Conservation (phyloP, 2,113 vertebrate species). For the Apteryx owenii region DNA sequence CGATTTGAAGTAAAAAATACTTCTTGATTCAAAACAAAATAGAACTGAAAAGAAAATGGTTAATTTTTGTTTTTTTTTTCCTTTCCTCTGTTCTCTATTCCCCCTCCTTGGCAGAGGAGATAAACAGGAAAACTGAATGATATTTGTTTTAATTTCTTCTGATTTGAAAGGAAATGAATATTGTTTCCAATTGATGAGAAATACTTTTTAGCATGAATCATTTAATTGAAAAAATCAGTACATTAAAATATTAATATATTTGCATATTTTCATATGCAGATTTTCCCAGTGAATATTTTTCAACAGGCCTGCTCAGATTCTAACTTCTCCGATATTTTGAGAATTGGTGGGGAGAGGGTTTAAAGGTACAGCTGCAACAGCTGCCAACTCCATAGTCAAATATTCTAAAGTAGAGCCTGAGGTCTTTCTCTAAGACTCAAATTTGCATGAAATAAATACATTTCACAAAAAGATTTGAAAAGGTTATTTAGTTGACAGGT, state of each 20-base stretch:
- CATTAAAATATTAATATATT: conserved; percentile 49
- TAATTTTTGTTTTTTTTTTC: not conserved
- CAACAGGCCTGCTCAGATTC: not conserved
- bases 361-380: not conserved
- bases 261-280: conserved; percentile 51
- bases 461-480: not conserved
- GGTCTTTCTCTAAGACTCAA: not conserved
- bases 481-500: not conserved
- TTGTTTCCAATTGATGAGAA: conserved; percentile 48
- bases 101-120: not conserved
- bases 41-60: not conserved
- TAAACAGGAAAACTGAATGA: conserved; percentile 47
- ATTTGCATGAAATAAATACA: not conserved
- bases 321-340: not conserved
- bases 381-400: not conserved
- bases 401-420: accelerated
- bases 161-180: conserved; percentile 50
- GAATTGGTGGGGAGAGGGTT: not conserved
- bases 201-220: conserved; percentile 39
- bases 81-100: not conserved
- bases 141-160: conserved; percentile 57
- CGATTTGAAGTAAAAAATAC: not conserved
- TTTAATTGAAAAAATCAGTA: conserved; percentile 40
- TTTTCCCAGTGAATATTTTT: not conserved
- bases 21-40: not conserved